phyloP scores from a whole-genome alignment of 2,888 invertebrate genomes.

The Macropis europaea region DNA sequence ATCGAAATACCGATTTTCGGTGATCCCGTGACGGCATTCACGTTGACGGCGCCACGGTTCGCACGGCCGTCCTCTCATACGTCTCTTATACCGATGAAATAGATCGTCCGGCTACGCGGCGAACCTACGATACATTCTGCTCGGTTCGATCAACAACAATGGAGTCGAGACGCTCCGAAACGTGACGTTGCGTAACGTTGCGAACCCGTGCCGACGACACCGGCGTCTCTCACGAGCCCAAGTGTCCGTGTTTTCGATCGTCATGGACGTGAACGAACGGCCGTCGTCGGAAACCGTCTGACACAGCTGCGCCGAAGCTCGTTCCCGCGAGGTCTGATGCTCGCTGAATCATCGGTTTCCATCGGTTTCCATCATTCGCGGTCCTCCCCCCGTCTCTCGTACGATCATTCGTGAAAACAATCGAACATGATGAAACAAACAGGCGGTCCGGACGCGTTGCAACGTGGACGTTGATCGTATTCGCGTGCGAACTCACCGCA shows the following conservation, averaged over 20 bases:
- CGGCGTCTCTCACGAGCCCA: conserved; percentile 25
- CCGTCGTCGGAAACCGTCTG: conserved; percentile 25
- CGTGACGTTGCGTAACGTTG: conserved; percentile 51
- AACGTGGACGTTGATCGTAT: conserved; percentile 30
- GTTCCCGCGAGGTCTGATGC: conserved; percentile 29
- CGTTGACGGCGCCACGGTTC: too few relatives aligned
- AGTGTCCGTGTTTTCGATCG: conserved; percentile 16
- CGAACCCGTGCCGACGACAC: conserved; percentile 46
- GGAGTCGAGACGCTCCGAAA: conserved; percentile 30
- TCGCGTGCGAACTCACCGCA: conserved; percentile 20
- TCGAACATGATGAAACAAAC: conserved; percentile 36
- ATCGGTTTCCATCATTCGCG: too few relatives aligned
- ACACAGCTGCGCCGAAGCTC: conserved; percentile 35
- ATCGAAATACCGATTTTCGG: conserved; percentile 25
- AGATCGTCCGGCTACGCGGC: background rate
- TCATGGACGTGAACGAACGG: conserved; percentile 29
- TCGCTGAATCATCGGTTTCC: conserved; percentile 24
- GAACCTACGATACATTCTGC: conserved; percentile 27
- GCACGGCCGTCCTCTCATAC: too few relatives aligned
- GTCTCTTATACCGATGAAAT: background rate
- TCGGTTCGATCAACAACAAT: conserved; percentile 47
- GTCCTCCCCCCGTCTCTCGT: too few relatives aligned
- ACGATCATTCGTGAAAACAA: too few relatives aligned
- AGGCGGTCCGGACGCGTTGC: conserved; percentile 13
- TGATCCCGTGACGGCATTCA: too few relatives aligned